Evolutionary conservation across 2,888 invertebrate species (phyloP), one percentile per base, ranked within the genome.

Genomic region (Cerceris rybyensis): DNA sequence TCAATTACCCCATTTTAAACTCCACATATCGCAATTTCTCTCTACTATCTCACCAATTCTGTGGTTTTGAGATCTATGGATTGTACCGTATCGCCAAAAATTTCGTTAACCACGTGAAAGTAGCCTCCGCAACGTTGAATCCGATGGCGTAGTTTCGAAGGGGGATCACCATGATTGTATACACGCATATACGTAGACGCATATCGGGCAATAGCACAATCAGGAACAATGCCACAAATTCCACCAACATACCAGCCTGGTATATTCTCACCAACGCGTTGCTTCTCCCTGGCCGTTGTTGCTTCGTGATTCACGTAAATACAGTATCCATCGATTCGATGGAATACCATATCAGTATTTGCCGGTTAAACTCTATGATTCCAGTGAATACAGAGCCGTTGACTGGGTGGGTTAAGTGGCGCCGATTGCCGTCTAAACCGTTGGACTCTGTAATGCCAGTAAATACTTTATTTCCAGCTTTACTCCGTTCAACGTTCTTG

Each of bases 221-320:
- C 81, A 78, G 81, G 81, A 81, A 78, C 83, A 74, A 81, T 72
- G 61, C 78, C 75, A 63, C 71, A 68, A 70, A 78, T 81, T 83
- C 83, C 74, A 69, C 75, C 73, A 64, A 70, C 81, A 83, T 83
- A 75, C 83, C 83, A 14, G 71, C 60, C 73, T 28, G 28, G 28
- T 28, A 66, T 75, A 70, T 70, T 57, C 54, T 65, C 69, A 17
- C 54, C 65, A 39, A 52, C 76, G 59, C 67, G 41, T 57, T 14
- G 68, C 42, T 52, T 49, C 55, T 68, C 28, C 28, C 28, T 28
- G 28, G 28, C 28, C 28, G 28, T 28, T 28, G 28, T 52, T 73
- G 49, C 69, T 42, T 78, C 49, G 74, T 81, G 83, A 83, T 83
- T 82, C 82, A 78, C 82, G 78, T 75, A 65, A 83, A 83, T 66